A percentile compares a stretch with the other conserved stretches of the same genome.
These are phyloP conservation scores for Anas bahamensis DNA, from an alignment of 2,797 vertebrate genomes.

Conservation along the genomic window DNA sequence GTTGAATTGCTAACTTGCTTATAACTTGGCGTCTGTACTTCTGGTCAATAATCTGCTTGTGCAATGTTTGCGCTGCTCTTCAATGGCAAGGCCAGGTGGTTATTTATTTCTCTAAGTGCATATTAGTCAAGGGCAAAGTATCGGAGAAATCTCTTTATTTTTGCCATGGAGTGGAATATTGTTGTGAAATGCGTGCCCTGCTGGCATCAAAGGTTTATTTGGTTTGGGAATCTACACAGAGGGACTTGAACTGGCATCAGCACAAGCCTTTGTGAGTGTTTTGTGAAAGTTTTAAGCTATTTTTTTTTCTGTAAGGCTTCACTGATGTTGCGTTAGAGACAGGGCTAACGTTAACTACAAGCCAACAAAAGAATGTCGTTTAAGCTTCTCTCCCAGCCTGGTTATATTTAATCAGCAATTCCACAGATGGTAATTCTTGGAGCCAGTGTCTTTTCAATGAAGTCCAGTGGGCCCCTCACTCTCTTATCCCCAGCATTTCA, in stretches of 20 bases:
- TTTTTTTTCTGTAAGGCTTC: background rate
- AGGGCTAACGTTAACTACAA: background rate
- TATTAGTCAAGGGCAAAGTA: background rate
- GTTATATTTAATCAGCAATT: background rate
- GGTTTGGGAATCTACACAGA: background rate
- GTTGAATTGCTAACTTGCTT: background rate
- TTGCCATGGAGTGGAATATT: background rate
- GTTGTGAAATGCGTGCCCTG: background rate
- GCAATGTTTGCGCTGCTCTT: background rate
- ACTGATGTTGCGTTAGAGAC: background rate
- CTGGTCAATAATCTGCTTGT: slow-evolving; percentile 12
- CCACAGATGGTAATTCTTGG: background rate
- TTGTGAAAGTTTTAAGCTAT: background rate
- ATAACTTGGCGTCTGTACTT: background rate
- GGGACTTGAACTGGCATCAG: background rate
- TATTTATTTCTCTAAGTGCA: background rate
- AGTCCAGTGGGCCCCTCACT: accelerated
- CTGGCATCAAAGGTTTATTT: background rate
- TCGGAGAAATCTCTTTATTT: background rate
- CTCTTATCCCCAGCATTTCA: background rate
- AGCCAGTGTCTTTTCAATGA: background rate
- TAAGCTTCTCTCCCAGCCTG: background rate
- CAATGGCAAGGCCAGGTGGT: background rate
- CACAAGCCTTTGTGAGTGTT: background rate
- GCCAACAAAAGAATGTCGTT: background rate